Percentiles rank a stretch among this genome's conserved stretches.
Conservation (phyloP, 2,888 invertebrate species). For the Chloromyia formosa region DNA sequence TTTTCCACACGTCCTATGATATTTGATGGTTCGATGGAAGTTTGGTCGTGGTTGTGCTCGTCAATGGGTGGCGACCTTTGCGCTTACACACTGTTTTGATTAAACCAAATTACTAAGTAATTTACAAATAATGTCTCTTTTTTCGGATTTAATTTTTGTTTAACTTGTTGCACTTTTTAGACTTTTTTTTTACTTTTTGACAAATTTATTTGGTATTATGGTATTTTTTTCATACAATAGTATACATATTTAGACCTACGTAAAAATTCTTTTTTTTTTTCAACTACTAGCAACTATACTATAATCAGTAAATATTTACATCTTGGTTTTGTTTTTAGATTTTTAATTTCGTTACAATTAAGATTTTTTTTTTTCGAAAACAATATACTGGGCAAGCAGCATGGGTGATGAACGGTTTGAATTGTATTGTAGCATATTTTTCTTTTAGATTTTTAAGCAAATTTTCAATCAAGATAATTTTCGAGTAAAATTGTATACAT, state of each 20-base stretch:
- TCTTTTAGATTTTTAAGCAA: too few relatives aligned
- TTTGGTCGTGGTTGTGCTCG: too few relatives aligned
- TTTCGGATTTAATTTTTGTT: neutral
- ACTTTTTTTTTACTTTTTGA: constrained; percentile 22
- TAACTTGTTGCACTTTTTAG: neutral
- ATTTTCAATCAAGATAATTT: too few relatives aligned
- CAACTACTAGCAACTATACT: constrained; percentile 42
- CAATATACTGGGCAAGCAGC: too few relatives aligned
- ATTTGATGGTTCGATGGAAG: too few relatives aligned
- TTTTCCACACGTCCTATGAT: too few relatives aligned
- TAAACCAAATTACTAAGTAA: constrained; percentile 24
- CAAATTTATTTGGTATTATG: constrained; percentile 23
- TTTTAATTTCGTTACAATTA: neutral
- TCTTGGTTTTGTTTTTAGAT: neutral
- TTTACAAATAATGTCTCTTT: too few relatives aligned
- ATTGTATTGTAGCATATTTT: too few relatives aligned
- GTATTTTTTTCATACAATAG: constrained; percentile 24
- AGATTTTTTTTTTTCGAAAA: too few relatives aligned
- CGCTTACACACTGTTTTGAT: neutral
- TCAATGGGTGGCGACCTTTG: too few relatives aligned
- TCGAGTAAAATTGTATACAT: too few relatives aligned
- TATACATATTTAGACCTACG: constrained; percentile 32
- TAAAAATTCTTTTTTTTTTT: constrained; percentile 31
- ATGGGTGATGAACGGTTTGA: too few relatives aligned
- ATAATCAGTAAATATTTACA: constrained; percentile 38